A percentile compares a stretch with the other conserved stretches of the same genome.
These are phyloP conservation scores for Aphidius ervi DNA, from an alignment of 1,140 invertebrate genomes.

Conservation along the genomic window DNA sequence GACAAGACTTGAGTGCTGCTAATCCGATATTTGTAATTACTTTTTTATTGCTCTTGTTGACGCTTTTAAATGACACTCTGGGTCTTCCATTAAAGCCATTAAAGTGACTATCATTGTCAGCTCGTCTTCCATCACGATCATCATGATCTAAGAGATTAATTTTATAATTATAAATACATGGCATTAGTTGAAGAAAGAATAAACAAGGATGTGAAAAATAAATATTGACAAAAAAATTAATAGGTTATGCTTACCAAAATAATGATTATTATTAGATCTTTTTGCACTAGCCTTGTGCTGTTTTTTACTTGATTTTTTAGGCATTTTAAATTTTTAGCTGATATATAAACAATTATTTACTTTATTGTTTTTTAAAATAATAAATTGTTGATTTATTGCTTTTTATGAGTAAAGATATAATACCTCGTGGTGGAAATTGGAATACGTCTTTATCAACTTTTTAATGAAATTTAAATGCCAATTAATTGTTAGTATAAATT, in stretches of 20 bases:
- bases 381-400: no score
- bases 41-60: background rate
- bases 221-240: background rate
- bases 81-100: constrained; percentile 19
- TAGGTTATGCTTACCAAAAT: constrained; percentile 19
- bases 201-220: background rate
- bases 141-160: constrained; percentile 30
- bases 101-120: constrained; percentile 15
- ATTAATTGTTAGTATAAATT: no score
- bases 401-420: no score
- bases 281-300: background rate
- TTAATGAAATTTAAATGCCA: no score
- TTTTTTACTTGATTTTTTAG: constrained; percentile 14
- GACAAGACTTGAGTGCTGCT: constrained; percentile 1
- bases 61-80: constrained; percentile 38
- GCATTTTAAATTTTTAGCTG: constrained; percentile 11
- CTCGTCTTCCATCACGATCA: constrained; percentile 27
- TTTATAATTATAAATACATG: no score
- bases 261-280: constrained; percentile 11
- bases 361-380: no score
- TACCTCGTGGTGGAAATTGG: no score
- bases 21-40: constrained; percentile 4
- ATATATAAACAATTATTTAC: no score
- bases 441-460: no score
- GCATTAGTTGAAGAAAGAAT: no score